These are phyloP conservation scores for Balanococcus diminutus DNA, from an alignment of 2,888 invertebrate species.

Conservation along the genomic window DNA sequence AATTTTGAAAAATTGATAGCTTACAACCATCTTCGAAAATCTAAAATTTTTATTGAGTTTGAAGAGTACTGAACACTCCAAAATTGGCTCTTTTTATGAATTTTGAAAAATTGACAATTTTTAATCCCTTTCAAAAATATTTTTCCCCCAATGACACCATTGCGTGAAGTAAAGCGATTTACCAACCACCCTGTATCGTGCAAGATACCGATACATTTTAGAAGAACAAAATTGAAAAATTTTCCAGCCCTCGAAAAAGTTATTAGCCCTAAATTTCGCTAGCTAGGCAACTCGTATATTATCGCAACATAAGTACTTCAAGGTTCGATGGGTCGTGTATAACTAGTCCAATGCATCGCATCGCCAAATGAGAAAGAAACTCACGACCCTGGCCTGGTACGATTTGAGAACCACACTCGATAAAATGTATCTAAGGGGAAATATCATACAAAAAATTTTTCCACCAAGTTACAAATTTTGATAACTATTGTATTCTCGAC, in stretches of 20 bases:
- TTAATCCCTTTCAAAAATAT: too few species aligned
- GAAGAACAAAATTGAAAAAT: background rate
- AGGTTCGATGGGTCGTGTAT: background rate
- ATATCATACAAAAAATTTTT: conserved; percentile 7
- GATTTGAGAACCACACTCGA: background rate
- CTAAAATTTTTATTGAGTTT: too few species aligned
- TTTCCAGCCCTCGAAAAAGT: background rate
- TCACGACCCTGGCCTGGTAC: too few species aligned
- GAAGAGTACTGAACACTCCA: too few species aligned
- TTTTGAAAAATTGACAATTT: too few species aligned
- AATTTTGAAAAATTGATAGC: too few species aligned
- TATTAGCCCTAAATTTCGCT: background rate
- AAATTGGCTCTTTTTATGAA: too few species aligned
- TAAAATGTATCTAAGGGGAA: background rate
- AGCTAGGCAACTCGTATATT: background rate
- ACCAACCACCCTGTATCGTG: background rate
- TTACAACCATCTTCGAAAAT: too few species aligned
- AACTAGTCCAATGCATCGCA: background rate
- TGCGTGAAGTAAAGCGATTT: too few species aligned
- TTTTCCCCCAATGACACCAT: too few species aligned
- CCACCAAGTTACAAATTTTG: background rate
- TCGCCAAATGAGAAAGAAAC: background rate
- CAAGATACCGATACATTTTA: background rate
- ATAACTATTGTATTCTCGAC: background rate
- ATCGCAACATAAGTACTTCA: background rate